These are phyloP conservation scores for Callocephalon fimbriatum DNA, from an alignment of 2,113 vertebrate genomes.

Conservation along the genomic window DNA sequence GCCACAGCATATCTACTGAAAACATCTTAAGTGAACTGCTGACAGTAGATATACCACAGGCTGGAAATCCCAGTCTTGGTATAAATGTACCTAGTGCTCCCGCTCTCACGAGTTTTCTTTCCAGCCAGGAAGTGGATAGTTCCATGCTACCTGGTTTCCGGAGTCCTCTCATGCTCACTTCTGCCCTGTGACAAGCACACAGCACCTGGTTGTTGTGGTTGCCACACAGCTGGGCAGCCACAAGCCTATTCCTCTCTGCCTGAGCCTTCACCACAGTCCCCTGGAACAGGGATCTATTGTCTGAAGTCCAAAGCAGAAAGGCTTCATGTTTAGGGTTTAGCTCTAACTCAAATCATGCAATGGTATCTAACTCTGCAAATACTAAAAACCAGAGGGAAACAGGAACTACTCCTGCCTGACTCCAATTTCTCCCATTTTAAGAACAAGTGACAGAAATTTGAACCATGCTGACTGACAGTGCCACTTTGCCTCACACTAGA, in stretches of 20 bases:
- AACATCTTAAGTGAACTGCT: not conserved
- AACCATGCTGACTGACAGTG: not conserved
- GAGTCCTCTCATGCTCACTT: not conserved
- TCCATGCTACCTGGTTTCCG: not conserved
- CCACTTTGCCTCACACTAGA: not conserved
- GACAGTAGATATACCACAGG: accelerated
- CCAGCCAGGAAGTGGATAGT: not conserved
- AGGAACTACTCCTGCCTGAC: not conserved
- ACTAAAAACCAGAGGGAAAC: not conserved
- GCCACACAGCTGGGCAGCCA: not conserved
- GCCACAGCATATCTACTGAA: not conserved
- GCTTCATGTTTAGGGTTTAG: not conserved
- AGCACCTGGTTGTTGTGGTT: not conserved
- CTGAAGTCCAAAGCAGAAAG: not conserved
- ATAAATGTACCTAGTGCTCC: too few relatives aligned
- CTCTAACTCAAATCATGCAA: not conserved
- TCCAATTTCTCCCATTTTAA: not conserved
- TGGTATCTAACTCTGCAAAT: not conserved
- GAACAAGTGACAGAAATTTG: not conserved
- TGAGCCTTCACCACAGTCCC: not conserved
- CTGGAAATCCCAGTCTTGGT: not conserved
- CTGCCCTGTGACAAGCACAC: not conserved
- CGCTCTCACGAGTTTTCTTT: not conserved
- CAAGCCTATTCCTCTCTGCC: accelerated
- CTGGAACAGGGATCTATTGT: too few relatives aligned